These are phyloP conservation scores for Sorex maritimensis DNA, from an alignment of 2,797 vertebrate species.

Conservation along the genomic window DNA sequence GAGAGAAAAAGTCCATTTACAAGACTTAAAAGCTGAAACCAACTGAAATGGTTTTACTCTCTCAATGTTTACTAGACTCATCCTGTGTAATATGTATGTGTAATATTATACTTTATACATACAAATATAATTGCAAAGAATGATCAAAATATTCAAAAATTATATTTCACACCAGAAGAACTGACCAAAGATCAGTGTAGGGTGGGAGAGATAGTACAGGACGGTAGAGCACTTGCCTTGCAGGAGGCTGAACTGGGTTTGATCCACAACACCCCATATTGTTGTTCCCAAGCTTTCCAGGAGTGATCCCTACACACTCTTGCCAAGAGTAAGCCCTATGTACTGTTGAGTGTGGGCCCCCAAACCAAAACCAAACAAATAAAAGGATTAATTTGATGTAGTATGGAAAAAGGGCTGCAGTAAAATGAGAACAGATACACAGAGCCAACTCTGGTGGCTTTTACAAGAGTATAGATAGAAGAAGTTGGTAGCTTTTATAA, in stretches of 20 bases:
- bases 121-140: conserved; percentile 20
- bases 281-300: too few relatives aligned
- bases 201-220: background rate
- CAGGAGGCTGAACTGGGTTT: conserved; percentile 26
- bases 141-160: background rate
- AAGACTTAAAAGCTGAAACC: conserved; percentile 24
- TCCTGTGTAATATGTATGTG: background rate
- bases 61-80: conserved; percentile 43
- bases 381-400: background rate
- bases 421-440: background rate
- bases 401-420: conserved; percentile 1
- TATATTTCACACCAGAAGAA: conserved; percentile 2
- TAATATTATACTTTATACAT: background rate
- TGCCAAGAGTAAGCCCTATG: too few relatives aligned
- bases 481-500: conserved; percentile 24
- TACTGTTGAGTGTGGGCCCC: too few relatives aligned
- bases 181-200: background rate
- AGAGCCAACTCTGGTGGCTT: background rate
- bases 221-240: background rate
- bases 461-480: conserved; percentile 13
- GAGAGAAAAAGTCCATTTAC: conserved; percentile 13
- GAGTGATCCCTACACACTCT: too few relatives aligned
- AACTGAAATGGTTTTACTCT: conserved; percentile 24
- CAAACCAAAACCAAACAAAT: too few relatives aligned
- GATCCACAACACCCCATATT: too few relatives aligned